Percentiles rank a stretch among this genome's conserved stretches.
phyloP scores from a whole-genome alignment of 1,140 invertebrate species.

The Luehdorfia chinensis region DNA sequence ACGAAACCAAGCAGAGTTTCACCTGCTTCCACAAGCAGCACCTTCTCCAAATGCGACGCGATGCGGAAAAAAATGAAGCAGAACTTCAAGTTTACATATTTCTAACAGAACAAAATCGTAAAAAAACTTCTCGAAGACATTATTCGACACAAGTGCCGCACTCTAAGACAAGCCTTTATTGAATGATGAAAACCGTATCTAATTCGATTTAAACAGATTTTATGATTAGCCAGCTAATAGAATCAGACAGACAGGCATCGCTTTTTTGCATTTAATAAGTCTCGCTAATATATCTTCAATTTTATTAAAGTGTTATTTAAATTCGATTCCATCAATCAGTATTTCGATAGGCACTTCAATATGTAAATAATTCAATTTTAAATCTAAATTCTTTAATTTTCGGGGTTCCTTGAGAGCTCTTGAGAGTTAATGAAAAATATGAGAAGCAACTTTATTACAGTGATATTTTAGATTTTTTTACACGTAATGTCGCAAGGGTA shows the following conservation, averaged over 20 bases:
- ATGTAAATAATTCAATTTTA: conserved; percentile 15
- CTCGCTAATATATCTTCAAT: conserved; percentile 8
- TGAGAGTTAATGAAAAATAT: conserved; percentile 4
- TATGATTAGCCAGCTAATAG: conserved; percentile 4
- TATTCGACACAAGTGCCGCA: too few relatives aligned
- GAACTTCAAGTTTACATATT: too few relatives aligned
- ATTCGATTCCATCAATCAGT: conserved; percentile 3
- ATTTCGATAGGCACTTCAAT: conserved; percentile 6
- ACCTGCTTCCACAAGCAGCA: too few relatives aligned
- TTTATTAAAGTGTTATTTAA: conserved; percentile 8
- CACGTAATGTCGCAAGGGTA: not conserved
- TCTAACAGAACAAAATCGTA: too few relatives aligned
- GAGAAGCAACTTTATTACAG: conserved; percentile 9
- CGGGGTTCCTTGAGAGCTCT: not conserved
- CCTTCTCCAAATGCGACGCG: too few relatives aligned
- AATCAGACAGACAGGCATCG: not conserved
- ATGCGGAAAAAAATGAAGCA: too few relatives aligned
- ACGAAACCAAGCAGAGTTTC: too few relatives aligned
- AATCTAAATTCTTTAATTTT: conserved; percentile 6
- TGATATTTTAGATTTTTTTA: not conserved
- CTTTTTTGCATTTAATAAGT: conserved; percentile 3
- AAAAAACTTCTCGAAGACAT: too few relatives aligned
- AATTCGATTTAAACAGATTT: conserved; percentile 5
- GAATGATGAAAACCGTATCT: conserved; percentile 6
- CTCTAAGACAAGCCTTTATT: too few relatives aligned